Evolutionary conservation across 2,113 vertebrate genomes (phyloP).

Genomic region (Acanthisitta chloris): DNA sequence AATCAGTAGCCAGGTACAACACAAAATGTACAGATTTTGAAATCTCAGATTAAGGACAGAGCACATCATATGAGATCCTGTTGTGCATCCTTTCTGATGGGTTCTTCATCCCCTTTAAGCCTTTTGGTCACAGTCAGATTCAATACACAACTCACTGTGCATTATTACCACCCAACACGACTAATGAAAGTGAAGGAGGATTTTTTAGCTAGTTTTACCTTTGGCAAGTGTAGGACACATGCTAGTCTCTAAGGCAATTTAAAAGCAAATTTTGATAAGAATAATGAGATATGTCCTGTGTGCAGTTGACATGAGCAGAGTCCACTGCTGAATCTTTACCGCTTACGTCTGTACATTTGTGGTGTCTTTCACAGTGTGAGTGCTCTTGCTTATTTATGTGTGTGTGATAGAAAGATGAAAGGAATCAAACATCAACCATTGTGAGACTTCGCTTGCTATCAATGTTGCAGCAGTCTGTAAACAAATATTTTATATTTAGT

Average conservation of each 20-base stretch:
- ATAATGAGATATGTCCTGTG: neutral
- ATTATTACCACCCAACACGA: neutral
- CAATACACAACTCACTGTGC: neutral
- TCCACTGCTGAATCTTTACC: neutral
- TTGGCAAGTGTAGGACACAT: neutral
- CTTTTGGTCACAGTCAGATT: neutral
- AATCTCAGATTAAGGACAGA: neutral
- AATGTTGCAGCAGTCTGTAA: neutral
- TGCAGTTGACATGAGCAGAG: neutral
- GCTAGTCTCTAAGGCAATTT: neutral
- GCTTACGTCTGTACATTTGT: neutral
- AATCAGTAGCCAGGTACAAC: neutral
- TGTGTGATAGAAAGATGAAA: conserved; percentile 15
- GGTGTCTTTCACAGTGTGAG: neutral
- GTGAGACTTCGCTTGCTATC: neutral
- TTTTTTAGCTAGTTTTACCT: neutral
- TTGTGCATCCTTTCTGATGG: neutral
- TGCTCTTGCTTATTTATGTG: neutral
- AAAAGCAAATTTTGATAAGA: neutral
- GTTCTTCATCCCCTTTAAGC: neutral
- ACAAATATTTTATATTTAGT: neutral
- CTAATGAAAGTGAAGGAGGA: neutral
- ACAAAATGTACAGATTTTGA: neutral
- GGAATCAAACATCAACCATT: neutral
- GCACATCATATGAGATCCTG: rapidly evolving